Percentiles rank a stretch among this genome's conserved stretches.
phyloP scores from a whole-genome alignment of 2,888 invertebrate genomes.

The Flexamia atlantica region DNA sequence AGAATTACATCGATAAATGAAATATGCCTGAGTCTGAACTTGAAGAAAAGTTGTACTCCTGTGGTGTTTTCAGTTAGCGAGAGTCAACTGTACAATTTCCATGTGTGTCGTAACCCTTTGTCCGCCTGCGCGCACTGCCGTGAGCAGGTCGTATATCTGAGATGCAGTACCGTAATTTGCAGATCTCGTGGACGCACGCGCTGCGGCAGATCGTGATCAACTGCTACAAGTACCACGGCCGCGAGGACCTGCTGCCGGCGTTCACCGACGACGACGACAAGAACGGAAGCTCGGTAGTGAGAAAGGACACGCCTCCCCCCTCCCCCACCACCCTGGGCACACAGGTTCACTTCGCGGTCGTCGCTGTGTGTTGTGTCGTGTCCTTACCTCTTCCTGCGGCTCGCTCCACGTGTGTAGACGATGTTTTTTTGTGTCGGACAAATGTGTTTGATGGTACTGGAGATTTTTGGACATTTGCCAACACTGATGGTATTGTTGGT shows the following conservation, averaged over 20 bases:
- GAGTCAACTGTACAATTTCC: no score
- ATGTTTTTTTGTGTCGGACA: no score
- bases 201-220: slow-evolving; percentile 97
- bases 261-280: slow-evolving; percentile 93
- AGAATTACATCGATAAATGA: no score
- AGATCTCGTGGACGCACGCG: slow-evolving; percentile 99
- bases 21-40: no score
- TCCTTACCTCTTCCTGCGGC: neutral
- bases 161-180: slow-evolving; percentile 71
- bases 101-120: slow-evolving; percentile 5
- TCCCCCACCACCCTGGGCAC: slow-evolving; percentile 72
- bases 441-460: no score
- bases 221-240: slow-evolving; percentile 98
- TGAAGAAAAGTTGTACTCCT: no score
- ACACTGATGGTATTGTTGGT: no score
- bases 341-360: slow-evolving; percentile 60
- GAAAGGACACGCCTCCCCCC: slow-evolving; percentile 73
- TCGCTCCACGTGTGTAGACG: neutral
- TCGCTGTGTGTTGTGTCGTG: slow-evolving; percentile 50
- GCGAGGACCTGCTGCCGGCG: slow-evolving; percentile 96
- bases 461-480: no score
- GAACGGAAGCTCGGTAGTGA: slow-evolving; percentile 56
- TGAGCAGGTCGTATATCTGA: slow-evolving; percentile 63
- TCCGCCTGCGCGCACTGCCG: neutral
- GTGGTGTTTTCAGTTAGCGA: no score